Evolutionary conservation across 2,113 vertebrate species (phyloP).

Genomic region (Tenrec ecaudatus): DNA sequence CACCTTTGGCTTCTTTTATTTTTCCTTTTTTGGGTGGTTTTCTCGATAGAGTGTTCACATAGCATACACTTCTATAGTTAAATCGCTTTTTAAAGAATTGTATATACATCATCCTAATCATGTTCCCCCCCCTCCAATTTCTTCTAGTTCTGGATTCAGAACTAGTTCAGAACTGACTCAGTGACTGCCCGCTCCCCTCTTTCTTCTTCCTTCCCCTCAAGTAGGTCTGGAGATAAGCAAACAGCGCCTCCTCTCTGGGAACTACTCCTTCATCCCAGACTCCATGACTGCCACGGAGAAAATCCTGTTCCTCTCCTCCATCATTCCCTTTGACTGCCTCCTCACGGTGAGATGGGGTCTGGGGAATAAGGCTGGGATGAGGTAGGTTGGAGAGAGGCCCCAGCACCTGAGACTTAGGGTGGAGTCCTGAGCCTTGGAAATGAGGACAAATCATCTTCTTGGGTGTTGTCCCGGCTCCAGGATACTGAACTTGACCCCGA

Average conservation of each 20-base stretch:
- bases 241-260: slow-evolving; percentile 93
- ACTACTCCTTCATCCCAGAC: slow-evolving; percentile 92
- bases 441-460: neutral
- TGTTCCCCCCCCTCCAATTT: no score
- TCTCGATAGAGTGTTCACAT: no score
- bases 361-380: neutral
- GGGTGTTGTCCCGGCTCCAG: neutral
- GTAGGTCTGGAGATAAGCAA: slow-evolving; percentile 93
- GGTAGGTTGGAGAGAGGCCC: neutral
- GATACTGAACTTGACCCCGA: neutral
- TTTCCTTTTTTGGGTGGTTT: no score
- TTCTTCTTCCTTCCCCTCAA: neutral
- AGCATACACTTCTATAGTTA: no score
- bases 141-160: neutral
- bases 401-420: neutral
- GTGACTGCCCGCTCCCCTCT: neutral
- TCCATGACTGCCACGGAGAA: slow-evolving; percentile 92
- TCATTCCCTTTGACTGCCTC: slow-evolving; percentile 94
- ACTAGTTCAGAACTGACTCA: neutral
- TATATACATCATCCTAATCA: no score
- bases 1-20: no score
- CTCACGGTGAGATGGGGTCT: slow-evolving; percentile 87
- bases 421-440: slow-evolving; percentile 21
- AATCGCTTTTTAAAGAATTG: no score
- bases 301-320: slow-evolving; percentile 93